Evolutionary conservation across 2,888 invertebrate species (phyloP).

Genomic region (Diaphora mendica): DNA sequence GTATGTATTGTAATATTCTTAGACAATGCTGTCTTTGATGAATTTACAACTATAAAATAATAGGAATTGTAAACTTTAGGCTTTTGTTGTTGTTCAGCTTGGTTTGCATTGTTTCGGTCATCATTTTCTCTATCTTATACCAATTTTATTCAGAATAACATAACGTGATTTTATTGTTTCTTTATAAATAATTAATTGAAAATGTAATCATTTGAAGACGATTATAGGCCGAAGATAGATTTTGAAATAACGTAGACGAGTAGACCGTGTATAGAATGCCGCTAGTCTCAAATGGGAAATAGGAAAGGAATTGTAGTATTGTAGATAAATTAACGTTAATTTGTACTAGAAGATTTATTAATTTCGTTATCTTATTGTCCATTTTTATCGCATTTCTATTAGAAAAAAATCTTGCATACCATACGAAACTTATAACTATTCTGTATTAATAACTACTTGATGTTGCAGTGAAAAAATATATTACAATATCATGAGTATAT

Average conservation of each 20-base stretch:
- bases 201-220: background rate
- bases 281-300: no score
- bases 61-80: background rate
- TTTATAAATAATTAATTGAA: background rate
- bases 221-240: no score
- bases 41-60: background rate
- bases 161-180: background rate
- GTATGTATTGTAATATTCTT: background rate
- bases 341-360: background rate
- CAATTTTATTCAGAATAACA: background rate
- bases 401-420: background rate
- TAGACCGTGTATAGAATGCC: no score
- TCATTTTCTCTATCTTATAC: background rate
- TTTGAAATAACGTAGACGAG: no score
- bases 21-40: background rate
- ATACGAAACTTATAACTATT: background rate
- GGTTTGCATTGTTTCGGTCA: background rate
- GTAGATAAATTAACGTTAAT: background rate
- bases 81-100: background rate
- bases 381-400: background rate
- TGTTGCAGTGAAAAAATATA: background rate
- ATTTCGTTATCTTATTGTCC: background rate
- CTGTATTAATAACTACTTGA: background rate
- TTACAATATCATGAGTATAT: no score
- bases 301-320: no score